These are phyloP conservation scores for Chaetodon trifascialis DNA, from an alignment of 2,113 vertebrate species.

Conservation along the genomic window DNA sequence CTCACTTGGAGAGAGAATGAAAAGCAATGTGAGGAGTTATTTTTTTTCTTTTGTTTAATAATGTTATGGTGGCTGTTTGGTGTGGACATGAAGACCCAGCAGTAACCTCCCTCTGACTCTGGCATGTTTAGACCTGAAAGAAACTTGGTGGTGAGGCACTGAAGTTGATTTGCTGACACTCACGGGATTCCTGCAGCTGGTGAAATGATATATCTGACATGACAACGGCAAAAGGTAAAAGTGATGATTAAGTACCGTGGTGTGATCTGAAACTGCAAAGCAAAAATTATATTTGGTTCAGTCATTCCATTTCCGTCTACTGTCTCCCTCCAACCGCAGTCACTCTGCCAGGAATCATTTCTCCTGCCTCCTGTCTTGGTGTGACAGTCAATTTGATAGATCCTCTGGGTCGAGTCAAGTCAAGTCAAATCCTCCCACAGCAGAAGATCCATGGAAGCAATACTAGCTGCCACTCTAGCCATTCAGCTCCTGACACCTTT, in stretches of 20 bases:
- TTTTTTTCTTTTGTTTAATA: conserved; percentile 3
- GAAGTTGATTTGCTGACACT: not conserved
- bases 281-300: conserved; percentile 24
- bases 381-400: conserved; percentile 68
- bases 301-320: conserved; percentile 20
- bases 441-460: conserved; percentile 44
- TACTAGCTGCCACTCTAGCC: conserved; percentile 49
- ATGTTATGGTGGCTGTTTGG: not conserved
- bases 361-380: conserved; percentile 30
- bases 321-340: conserved; percentile 11
- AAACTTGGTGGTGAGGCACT: not conserved
- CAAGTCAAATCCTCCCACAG: conserved; percentile 47
- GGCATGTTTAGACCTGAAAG: conserved; percentile 10
- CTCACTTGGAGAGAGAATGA: not conserved
- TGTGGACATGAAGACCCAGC: not conserved
- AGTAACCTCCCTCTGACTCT: not conserved
- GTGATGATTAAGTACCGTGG: not conserved
- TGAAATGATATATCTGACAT: conserved; percentile 1
- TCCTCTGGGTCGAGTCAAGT: conserved; percentile 62
- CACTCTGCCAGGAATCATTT: conserved; percentile 44
- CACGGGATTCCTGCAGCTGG: not conserved
- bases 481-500: conserved; percentile 43
- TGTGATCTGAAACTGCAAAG: conserved; percentile 7
- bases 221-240: not conserved
- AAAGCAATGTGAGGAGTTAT: not conserved